Base-by-base conservation (phyloP, 2,797 vertebrate species). In the Ataeniobius toweri region DNA sequence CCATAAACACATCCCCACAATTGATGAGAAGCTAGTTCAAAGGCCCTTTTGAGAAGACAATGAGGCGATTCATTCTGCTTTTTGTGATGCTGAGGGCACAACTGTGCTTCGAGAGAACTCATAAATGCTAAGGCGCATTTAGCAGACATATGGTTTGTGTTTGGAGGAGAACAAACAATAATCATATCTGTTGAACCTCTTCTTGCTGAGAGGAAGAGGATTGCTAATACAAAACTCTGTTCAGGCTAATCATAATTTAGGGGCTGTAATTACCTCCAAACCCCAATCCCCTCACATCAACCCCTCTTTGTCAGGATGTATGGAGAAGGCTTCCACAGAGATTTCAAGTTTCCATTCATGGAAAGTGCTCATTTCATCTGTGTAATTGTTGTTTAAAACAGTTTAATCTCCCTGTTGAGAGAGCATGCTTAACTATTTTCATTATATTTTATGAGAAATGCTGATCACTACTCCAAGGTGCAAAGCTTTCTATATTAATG, bases 81-180 rank as follows among this genome's bases (percentile, higher is more conserved):
- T n/a, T 83, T 86, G 88, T 89, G 88, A 85, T n/a, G 88, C 88
- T 89, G 89, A 92, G 91, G 88, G 91, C 88, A 88, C 91, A 90
- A 88, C 91, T 91, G 89, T 70, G 90, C 92, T 91, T 89, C 80
- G 83, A 88, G 71, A 91, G 80, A 89, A 83, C 92, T 93, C 91
- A 91, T 93, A 94, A 94, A 94, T 89, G 89, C 88, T 71, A 89
- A 91, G 89, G 92, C 92, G 83, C 90, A 91, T 91, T 88, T 83
- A 41, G 85, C 81, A 88, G 89, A 95, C 95, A 96, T 94, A 91
- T 96, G 95, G 91, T 95, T 96, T 91, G 88, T 88, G 93, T 96
- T 96, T 95, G 89, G 90, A 82, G n/a, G 50, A 86, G 78, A 88
- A 93, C 91, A 94, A 94, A 93, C 94, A 94, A 95, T 92, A 94